These are phyloP conservation scores for Phocides pigmalion DNA, from an alignment of 1,140 invertebrate species.

Conservation along the genomic window DNA sequence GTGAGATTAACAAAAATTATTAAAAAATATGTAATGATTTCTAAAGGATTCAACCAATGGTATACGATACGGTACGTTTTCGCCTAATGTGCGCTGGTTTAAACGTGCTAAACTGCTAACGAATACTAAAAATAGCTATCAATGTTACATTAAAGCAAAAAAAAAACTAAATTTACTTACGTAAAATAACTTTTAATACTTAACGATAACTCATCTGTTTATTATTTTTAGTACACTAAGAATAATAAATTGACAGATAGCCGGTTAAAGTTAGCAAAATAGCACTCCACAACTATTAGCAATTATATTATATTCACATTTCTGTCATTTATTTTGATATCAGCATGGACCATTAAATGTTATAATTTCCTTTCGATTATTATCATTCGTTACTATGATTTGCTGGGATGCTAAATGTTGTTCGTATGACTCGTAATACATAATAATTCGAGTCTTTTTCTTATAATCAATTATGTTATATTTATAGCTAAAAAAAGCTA, in stretches of 20 bases:
- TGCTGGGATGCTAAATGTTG: slow-evolving; percentile 11
- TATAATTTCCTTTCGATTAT: slow-evolving; percentile 4
- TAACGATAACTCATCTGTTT: not conserved
- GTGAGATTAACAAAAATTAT: too few species aligned
- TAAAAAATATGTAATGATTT: not conserved
- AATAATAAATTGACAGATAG: not conserved
- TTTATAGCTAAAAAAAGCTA: not conserved
- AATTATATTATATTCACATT: too few species aligned
- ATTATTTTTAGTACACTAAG: not conserved
- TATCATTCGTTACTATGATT: slow-evolving; percentile 22
- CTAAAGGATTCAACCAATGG: too few species aligned
- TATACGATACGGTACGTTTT: not conserved
- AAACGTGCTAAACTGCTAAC: not conserved
- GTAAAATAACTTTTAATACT: too few species aligned
- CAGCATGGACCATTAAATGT: not conserved
- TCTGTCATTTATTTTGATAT: not conserved
- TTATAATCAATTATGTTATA: not conserved
- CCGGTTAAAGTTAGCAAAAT: not conserved
- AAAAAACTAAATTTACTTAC: too few species aligned
- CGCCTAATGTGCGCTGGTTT: not conserved
- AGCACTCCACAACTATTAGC: not conserved
- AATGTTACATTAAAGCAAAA: not conserved
- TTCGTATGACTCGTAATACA: not conserved
- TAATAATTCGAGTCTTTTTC: not conserved
- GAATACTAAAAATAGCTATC: not conserved